Base-by-base conservation (phyloP, 2,797 vertebrate genomes). In the Poecilia gillii region DNA sequence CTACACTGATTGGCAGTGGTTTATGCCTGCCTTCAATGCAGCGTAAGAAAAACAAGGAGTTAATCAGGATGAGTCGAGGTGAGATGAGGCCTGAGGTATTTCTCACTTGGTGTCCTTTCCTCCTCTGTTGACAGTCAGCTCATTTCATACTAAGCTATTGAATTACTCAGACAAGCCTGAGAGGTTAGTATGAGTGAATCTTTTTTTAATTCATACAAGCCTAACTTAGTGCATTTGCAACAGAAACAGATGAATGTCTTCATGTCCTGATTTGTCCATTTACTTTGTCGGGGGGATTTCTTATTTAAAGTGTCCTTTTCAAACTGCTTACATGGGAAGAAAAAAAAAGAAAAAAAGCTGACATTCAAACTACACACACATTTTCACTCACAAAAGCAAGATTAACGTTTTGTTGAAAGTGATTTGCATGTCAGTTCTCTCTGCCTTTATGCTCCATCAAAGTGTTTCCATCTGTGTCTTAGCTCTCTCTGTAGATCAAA, bases 181-280 rank as follows among this genome's bases (percentile, higher is more conserved):
- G 80, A 94, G 93, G 94, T 94, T 94, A 94, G 95, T 94, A 90
- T 85, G 85, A 81, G 36, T 66, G 85, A 81, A 88, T 84, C 76
- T 78, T 85, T 92, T 46, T 91, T 89, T 81, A 93, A 94, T 94
- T 94, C 82, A 87, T 86, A 84, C 87, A 70, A 78, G 92, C 86
- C 92, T 87, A 88, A 81, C 85, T 82, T 80, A 79, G 73, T 86
- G 86, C 88, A 92, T 88, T 91, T 91, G 90, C 4, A 13, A 59
- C 55, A 85, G 59, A 74, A 68, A 68, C 28, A 55, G 62, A 76
- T 33, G 41, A 78, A 53, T 9, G 49, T 53, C 81, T 81, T 62
- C 47, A 81, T 84, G 73, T 83, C 77, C 16, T 78, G 73, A 76
- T 85, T 83, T 86, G 64, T 45, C 39, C 23, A 70, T 25, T 72